Evolutionary conservation across 2,888 invertebrate genomes (phyloP).

Genomic region (Leptinotarsa tumamoca): DNA sequence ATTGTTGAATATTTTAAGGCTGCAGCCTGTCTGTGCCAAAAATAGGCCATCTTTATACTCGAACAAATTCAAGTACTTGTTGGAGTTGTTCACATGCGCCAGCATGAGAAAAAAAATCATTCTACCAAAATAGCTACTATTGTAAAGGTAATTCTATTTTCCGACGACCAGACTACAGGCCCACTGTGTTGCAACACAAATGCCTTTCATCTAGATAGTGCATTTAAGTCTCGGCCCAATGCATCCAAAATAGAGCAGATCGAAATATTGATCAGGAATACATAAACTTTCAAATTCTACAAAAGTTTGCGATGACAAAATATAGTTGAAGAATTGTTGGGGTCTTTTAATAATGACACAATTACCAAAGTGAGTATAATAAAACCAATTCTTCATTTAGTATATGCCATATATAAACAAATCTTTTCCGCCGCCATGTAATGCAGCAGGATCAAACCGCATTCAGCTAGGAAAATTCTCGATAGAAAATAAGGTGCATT

Average conservation of each 20-base stretch:
- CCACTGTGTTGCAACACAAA: conserved; percentile 11
- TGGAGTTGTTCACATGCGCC: conserved; percentile 24
- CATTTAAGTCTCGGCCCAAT: neutral
- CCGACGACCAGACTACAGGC: conserved; percentile 5
- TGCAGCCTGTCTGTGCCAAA: conserved; percentile 15
- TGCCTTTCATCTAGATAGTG: conserved; percentile 6
- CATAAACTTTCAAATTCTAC: neutral
- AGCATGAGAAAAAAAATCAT: conserved; percentile 17
- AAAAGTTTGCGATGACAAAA: neutral
- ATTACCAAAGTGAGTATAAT: neutral
- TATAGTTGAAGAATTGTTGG: neutral
- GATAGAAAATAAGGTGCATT: no score
- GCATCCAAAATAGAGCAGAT: conserved; percentile 5
- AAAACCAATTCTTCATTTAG: no score
- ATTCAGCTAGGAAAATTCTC: no score
- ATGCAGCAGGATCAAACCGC: no score
- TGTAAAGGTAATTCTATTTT: conserved; percentile 23
- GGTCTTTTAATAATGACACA: neutral
- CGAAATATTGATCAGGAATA: neutral
- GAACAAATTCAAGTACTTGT: conserved; percentile 6
- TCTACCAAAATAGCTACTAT: conserved; percentile 20
- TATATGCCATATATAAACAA: no score
- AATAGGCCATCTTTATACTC: conserved; percentile 8
- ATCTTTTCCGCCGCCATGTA: no score
- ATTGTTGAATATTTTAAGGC: neutral